Conservation (phyloP, 2,888 invertebrate species). For the Tiliacea aurago region DNA sequence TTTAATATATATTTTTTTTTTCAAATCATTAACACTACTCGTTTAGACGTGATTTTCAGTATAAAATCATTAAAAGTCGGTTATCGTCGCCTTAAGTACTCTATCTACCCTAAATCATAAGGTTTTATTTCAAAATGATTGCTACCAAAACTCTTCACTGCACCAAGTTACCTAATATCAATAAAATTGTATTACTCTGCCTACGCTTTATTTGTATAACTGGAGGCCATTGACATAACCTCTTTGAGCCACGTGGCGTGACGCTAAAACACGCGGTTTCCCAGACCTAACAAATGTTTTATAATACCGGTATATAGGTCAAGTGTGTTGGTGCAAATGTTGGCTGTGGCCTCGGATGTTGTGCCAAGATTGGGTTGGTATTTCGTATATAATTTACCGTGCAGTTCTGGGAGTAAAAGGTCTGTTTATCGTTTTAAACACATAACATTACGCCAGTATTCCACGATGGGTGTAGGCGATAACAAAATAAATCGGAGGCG, state of each 20-base stretch:
- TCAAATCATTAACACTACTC: too few relatives aligned
- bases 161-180: neutral
- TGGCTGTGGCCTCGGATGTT: constrained; percentile 27
- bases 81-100: too few relatives aligned
- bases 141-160: neutral
- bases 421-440: neutral
- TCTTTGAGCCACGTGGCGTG: constrained; percentile 45
- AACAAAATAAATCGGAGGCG: too few relatives aligned
- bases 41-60: too few relatives aligned
- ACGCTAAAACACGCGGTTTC: constrained; percentile 25
- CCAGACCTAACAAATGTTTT: constrained; percentile 17
- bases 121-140: neutral
- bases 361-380: constrained; percentile 25
- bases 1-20: too few relatives aligned
- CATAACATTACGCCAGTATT: neutral
- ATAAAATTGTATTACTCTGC: neutral
- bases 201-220: constrained; percentile 6
- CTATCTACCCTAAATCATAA: too few relatives aligned
- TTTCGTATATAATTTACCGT: neutral
- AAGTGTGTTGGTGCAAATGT: constrained; percentile 33
- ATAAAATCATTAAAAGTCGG: too few relatives aligned
- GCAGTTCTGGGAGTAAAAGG: neutral
- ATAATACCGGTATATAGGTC: constrained; percentile 40
- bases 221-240: constrained; percentile 52
- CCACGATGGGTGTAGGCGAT: neutral